Evolutionary conservation across 2,797 vertebrate genomes (phyloP).

Genomic region (Vespertilio murinus): DNA sequence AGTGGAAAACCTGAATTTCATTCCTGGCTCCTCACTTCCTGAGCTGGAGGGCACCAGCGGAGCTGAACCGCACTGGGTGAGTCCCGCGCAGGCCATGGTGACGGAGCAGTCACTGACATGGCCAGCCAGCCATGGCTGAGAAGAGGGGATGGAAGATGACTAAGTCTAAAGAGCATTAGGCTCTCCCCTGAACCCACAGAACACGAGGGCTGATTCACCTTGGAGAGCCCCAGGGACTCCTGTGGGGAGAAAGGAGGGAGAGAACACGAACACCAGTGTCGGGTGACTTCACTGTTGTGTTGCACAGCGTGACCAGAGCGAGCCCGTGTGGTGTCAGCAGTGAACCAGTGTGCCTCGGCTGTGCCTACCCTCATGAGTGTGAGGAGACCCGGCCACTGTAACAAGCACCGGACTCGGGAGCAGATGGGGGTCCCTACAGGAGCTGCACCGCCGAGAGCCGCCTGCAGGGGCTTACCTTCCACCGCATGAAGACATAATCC

Average conservation of each 20-base stretch:
- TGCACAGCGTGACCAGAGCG: not conserved
- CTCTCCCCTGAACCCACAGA: not conserved
- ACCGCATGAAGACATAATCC: constrained; percentile 99
- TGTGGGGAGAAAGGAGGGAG: not conserved
- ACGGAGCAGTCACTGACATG: not conserved
- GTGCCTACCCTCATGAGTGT: not conserved
- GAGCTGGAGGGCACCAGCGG: not conserved
- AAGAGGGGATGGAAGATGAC: not conserved
- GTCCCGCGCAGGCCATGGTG: not conserved
- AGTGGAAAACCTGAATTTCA: constrained; percentile 20
- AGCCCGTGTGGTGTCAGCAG: not conserved
- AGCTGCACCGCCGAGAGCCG: not conserved
- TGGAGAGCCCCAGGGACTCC: not conserved
- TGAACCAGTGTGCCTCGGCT: not conserved
- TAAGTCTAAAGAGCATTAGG: not conserved
- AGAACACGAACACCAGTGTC: not conserved
- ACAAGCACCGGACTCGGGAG: not conserved
- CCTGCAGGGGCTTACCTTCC: constrained; percentile 90
- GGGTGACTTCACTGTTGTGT: not conserved
- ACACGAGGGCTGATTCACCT: not conserved
- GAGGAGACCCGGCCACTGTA: not conserved
- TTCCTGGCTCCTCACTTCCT: constrained; percentile 27
- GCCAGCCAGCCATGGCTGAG: not conserved
- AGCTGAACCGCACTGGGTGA: not conserved
- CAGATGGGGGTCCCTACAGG: not conserved